phyloP scores from a whole-genome alignment of 2,113 vertebrate species.

The Bolborhynchus lineola region DNA sequence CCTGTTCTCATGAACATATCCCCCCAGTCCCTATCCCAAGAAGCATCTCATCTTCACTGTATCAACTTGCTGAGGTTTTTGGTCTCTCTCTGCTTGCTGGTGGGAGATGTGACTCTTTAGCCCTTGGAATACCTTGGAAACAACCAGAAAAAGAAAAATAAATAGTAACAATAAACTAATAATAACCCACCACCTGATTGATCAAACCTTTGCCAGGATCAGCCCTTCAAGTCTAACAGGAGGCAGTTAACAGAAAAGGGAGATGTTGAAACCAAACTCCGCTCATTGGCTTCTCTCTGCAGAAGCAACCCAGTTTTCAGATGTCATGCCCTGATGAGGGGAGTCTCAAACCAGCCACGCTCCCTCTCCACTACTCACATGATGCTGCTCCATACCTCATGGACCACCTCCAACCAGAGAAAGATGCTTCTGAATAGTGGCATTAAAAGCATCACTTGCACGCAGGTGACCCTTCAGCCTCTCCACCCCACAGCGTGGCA shows the following conservation, averaged over 20 bases:
- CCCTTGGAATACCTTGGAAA: neutral
- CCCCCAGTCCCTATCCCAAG: neutral
- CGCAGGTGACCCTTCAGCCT: neutral
- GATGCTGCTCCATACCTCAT: neutral
- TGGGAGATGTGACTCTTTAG: neutral
- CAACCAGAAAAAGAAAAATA: neutral
- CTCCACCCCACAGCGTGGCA: neutral
- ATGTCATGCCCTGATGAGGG: fast-evolving
- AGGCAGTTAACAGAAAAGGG: neutral
- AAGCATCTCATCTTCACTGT: neutral
- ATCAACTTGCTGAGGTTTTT: neutral
- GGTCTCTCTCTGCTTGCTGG: neutral
- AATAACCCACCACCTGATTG: neutral
- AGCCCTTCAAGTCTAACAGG: neutral
- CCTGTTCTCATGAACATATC: neutral
- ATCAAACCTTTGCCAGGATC: neutral
- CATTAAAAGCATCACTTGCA: neutral
- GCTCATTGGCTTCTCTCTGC: fast-evolving
- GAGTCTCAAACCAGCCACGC: fast-evolving
- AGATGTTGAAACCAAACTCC: neutral
- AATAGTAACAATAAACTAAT: neutral
- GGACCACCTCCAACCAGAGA: neutral
- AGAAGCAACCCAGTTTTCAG: neutral
- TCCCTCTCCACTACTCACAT: neutral
- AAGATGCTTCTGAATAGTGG: fast-evolving